A percentile compares a stretch with the other conserved stretches of the same genome.
phyloP scores from a whole-genome alignment of 1,140 invertebrate species.

The Bradysia coprophila region DNA sequence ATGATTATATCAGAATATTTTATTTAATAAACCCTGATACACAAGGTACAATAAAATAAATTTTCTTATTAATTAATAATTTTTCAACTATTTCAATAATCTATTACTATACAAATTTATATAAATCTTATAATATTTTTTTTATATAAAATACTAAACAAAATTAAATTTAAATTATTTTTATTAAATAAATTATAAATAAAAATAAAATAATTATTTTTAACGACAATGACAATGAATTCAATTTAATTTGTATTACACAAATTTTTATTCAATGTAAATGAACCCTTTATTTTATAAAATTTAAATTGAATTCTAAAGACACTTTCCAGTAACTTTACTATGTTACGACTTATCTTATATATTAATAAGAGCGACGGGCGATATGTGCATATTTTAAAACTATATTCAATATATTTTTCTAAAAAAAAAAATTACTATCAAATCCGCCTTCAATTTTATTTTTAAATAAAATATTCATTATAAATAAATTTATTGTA shows the following conservation, averaged over 20 bases:
- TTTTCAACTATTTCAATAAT: conserved; percentile 12
- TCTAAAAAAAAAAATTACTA: conserved; percentile 26
- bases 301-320: conserved; percentile 33
- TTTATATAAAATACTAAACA: conserved; percentile 26
- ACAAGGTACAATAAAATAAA: conserved; percentile 39
- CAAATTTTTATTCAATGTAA: conserved; percentile 32
- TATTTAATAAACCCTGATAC: conserved; percentile 41
- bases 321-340: conserved; percentile 45
- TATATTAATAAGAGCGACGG: conserved; percentile 39
- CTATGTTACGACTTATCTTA: conserved; percentile 55
- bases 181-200: conserved; percentile 12
- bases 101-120: conserved; percentile 26
- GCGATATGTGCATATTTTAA: conserved; percentile 42
- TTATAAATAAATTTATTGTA: conserved; percentile 27
- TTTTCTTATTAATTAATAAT: conserved; percentile 23
- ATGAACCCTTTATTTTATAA: conserved; percentile 30
- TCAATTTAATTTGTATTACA: conserved; percentile 27
- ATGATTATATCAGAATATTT: conserved; percentile 22
- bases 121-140: conserved; percentile 26
- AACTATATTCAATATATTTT: conserved; percentile 24
- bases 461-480: conserved; percentile 18
- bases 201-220: conserved; percentile 16
- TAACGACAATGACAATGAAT: too few species aligned
- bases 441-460: conserved; percentile 30
- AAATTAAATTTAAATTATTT: conserved; percentile 15